These are phyloP conservation scores for Picathartes gymnocephalus DNA, from an alignment of 2,113 vertebrate species.

Conservation along the genomic window DNA sequence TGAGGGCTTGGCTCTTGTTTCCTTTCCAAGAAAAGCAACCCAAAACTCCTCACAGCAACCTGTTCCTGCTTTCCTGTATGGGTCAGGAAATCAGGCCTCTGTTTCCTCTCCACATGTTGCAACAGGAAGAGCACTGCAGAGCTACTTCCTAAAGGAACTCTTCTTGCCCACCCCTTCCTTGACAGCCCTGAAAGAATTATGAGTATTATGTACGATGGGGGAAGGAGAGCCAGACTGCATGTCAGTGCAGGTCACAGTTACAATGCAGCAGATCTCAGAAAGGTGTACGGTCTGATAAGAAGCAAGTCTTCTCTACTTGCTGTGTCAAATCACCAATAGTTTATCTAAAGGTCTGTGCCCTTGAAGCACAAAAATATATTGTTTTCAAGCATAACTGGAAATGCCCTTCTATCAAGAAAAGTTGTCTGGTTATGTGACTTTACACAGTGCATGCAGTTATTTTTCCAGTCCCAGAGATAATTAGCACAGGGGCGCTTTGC, in stretches of 20 bases:
- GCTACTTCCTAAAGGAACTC: slow-evolving; percentile 79
- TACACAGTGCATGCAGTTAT: slow-evolving; percentile 19
- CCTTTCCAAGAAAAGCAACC: slow-evolving; percentile 75
- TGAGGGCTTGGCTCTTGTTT: slow-evolving; percentile 67
- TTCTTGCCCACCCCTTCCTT: slow-evolving; percentile 74
- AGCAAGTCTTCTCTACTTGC: slow-evolving; percentile 53
- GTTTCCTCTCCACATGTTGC: slow-evolving; percentile 77
- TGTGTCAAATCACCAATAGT: slow-evolving; percentile 58
- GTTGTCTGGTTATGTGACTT: slow-evolving; percentile 39
- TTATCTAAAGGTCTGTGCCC: slow-evolving; percentile 69
- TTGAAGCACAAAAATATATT: slow-evolving; percentile 61
- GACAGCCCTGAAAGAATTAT: slow-evolving; percentile 81
- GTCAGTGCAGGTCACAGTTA: slow-evolving; percentile 63
- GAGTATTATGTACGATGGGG: slow-evolving; percentile 59
- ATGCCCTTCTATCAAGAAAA: slow-evolving; percentile 61
- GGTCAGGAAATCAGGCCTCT: slow-evolving; percentile 73
- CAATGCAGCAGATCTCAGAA: slow-evolving; percentile 67
- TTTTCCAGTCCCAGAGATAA: slow-evolving; percentile 59
- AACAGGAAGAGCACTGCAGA: slow-evolving; percentile 74
- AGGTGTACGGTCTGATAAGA: slow-evolving; percentile 75
- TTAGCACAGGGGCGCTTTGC: slow-evolving; percentile 64
- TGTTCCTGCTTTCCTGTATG: slow-evolving; percentile 78
- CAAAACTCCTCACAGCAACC: slow-evolving; percentile 69
- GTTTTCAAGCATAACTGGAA: slow-evolving; percentile 66
- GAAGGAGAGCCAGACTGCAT: slow-evolving; percentile 69